Evolutionary conservation across 2,888 invertebrate genomes (phyloP), one percentile per base, ranked within the genome.

Genomic region (Ischnus inquisitorius): DNA sequence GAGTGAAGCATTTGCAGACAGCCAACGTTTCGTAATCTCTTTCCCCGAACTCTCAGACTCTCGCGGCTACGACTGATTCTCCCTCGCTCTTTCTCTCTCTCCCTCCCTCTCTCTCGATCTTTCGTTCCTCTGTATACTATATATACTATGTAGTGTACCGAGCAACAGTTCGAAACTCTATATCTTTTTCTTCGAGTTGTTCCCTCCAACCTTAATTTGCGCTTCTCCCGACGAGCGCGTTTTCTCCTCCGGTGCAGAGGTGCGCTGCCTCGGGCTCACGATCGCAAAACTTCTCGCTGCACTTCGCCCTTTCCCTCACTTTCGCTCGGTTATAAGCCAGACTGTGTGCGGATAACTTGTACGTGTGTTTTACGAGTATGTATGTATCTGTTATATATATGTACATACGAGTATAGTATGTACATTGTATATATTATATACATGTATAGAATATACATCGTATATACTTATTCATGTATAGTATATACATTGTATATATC

Each of bases 1-100:
- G 68, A 54, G 69, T 25, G 34, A 64, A 22, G 75, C 46, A 69
- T 75, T 72, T 22, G 72, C 76, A 80, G 76, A 51, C 71, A 80
- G 41, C 60, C 71, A 74, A 60, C 78, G 65, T 65, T 81, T 78
- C 54, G 77, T 81, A 81, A 84, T 84, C 84, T 79, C 69, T 79
- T 84, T 84, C 84, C 57, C 41, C 78, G 84, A 81, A 84, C 75
- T 81, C 74, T 41, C 74, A 57, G 64, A 51, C 54, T 57, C 67
- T 64, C 57, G 68, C 74, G 48, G 51, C 51, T 22, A 39, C 77
- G 28, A 48, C 48, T 69, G 65, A 22, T 39, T 39, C 19, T 65
- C 1, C 8, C 25, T 22, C 19, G 19, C 34, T 14, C 14, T 46
- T 12, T 46, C 46, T 46, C 12, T 46, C 57, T 28, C 22, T 10